Evolutionary conservation across 2,797 vertebrate species (phyloP).

Genomic region (Propithecus deckenii): DNA sequence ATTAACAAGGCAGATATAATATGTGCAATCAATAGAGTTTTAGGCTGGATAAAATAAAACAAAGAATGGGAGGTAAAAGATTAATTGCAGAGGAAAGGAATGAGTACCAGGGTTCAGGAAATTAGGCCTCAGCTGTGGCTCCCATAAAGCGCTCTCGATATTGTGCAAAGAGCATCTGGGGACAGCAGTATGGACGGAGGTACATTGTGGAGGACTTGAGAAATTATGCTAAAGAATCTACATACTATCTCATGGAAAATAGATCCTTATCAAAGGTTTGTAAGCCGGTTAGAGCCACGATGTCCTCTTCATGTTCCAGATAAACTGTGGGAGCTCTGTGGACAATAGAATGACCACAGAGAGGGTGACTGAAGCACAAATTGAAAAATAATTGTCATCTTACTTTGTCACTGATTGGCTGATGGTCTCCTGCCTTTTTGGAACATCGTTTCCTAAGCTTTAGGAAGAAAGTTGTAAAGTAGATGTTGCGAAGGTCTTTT

Average conservation of each 20-base stretch:
- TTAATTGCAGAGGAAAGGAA: no score
- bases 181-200: no score
- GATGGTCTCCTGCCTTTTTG: not conserved
- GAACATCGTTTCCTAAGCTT: not conserved
- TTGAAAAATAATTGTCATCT: not conserved
- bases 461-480: not conserved
- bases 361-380: not conserved
- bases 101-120: no score
- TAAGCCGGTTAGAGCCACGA: rapidly evolving
- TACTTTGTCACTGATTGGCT: not conserved
- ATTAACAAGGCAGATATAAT: not conserved
- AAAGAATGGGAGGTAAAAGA: not conserved
- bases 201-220: rapidly evolving
- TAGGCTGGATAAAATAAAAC: not conserved
- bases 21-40: rapidly evolving
- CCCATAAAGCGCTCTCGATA: no score
- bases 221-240: not conserved
- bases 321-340: no score
- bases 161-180: no score
- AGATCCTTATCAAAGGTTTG: not conserved
- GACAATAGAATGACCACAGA: not conserved
- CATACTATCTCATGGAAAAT: not conserved
- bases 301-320: not conserved
- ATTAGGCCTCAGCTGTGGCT: no score
- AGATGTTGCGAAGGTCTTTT: not conserved